A percentile compares a stretch with the other conserved stretches of the same genome.
Evolutionary conservation across 2,888 invertebrate species (phyloP).

Genomic region (Hydropsyche betteni): DNA sequence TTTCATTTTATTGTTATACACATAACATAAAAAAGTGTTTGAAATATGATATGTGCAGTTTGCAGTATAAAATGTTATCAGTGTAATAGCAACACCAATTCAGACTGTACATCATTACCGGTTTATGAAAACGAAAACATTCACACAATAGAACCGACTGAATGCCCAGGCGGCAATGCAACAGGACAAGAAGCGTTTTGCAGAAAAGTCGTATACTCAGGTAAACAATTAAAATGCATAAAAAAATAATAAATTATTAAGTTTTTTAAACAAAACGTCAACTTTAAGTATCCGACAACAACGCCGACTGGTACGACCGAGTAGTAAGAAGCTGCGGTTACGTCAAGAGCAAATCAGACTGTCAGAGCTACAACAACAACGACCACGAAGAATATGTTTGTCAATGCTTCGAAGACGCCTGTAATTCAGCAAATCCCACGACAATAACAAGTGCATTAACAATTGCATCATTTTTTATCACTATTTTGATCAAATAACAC

Average conservation of each 20-base stretch:
- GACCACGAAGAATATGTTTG: constrained; percentile 16
- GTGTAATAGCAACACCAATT: constrained; percentile 8
- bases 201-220: neutral
- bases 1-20: neutral
- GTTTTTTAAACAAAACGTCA: neutral
- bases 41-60: neutral
- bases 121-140: neutral
- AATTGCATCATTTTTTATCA: too few relatives aligned
- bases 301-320: neutral
- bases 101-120: constrained; percentile 11
- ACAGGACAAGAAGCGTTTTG: constrained; percentile 2
- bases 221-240: neutral
- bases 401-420: constrained; percentile 24
- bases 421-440: constrained; percentile 10
- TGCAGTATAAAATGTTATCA: constrained; percentile 16
- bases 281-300: constrained; percentile 1
- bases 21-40: neutral
- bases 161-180: neutral
- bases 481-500: too few relatives aligned
- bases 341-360: neutral
- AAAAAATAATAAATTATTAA: neutral
- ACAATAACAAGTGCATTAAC: neutral
- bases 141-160: neutral
- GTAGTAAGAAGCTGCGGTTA: constrained; percentile 12
- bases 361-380: neutral